Percentiles rank a stretch among this genome's conserved stretches.
These are phyloP conservation scores for Dermatemys mawii DNA, from an alignment of 2,113 vertebrate species.

Conservation along the genomic window DNA sequence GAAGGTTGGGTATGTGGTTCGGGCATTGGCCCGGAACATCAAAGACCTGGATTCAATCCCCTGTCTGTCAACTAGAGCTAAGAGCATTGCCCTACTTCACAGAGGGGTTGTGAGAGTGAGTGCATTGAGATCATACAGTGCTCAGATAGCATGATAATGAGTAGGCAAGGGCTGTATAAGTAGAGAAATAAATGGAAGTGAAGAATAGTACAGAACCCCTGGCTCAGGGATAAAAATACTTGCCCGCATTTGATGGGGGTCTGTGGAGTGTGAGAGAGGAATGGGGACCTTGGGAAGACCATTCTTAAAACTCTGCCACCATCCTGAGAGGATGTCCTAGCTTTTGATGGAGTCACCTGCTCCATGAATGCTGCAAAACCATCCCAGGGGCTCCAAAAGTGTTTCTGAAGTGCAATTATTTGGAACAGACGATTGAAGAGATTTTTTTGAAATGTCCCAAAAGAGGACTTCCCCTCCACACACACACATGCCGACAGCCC, in stretches of 20 bases:
- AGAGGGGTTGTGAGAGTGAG: not conserved
- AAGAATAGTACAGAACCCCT: not conserved
- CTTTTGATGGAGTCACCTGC: not conserved
- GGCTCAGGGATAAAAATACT: not conserved
- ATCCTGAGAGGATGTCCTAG: accelerated
- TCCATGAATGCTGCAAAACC: not conserved
- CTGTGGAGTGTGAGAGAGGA: not conserved
- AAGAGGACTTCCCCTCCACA: accelerated
- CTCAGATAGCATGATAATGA: not conserved
- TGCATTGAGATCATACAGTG: not conserved
- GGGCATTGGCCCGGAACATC: not conserved
- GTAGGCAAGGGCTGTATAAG: not conserved
- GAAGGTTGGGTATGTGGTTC: accelerated
- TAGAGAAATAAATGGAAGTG: not conserved
- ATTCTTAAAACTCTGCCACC: not conserved
- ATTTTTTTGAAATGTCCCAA: not conserved
- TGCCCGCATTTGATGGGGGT: not conserved
- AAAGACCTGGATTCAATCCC: not conserved
- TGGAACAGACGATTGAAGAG: not conserved
- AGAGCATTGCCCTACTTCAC: not conserved
- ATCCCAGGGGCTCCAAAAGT: not conserved
- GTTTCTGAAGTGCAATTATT: not conserved
- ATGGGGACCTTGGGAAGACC: not conserved
- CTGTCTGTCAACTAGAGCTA: not conserved
- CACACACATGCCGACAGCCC: not conserved